A percentile compares a stretch with the other conserved stretches of the same genome.
Conservation (phyloP, 1,140 invertebrate genomes). For the Drosophila virilis region DNA sequence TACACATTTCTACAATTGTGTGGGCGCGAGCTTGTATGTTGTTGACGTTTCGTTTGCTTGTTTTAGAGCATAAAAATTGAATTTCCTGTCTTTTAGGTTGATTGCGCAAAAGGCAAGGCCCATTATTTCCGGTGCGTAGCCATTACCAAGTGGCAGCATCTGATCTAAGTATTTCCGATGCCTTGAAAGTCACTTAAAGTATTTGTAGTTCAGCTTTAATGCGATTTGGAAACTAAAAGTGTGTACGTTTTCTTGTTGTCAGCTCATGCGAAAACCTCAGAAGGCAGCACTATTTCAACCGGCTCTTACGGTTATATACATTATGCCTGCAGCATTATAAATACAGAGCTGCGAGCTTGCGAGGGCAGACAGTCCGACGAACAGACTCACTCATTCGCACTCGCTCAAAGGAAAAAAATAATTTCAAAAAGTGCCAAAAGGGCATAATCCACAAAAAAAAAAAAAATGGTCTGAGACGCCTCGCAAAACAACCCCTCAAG, state of each 20-base stretch:
- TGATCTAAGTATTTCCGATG: conserved; percentile 17
- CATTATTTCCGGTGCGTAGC: conserved; percentile 55
- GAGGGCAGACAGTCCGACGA: background rate
- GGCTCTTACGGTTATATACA: conserved; percentile 52
- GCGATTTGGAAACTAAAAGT: conserved; percentile 24
- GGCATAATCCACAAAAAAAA: conserved; percentile 67
- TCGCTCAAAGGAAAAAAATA: conserved; percentile 62
- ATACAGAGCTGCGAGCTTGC: conserved; percentile 34
- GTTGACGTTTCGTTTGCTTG: conserved; percentile 41
- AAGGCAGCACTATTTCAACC: conserved; percentile 1
- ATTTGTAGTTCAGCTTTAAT: conserved; percentile 19
- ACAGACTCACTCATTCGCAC: conserved; percentile 27
- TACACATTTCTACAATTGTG: conserved; percentile 9
- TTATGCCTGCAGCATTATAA: conserved; percentile 60
- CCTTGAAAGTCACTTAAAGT: conserved; percentile 37
- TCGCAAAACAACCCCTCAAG: conserved; percentile 74
- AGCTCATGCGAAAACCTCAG: conserved; percentile 13
- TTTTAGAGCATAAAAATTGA: conserved; percentile 74
- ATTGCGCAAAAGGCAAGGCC: conserved; percentile 61
- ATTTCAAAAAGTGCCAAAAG: conserved; percentile 81
- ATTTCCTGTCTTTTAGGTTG: conserved; percentile 71
- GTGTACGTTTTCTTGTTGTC: conserved; percentile 22
- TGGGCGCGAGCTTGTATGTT: conserved; percentile 42
- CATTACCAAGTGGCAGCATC: conserved; percentile 33
- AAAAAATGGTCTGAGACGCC: conserved; percentile 62